Evolutionary conservation across 1,140 invertebrate genomes (phyloP).

Genomic region (Lasioglossum baleicum): DNA sequence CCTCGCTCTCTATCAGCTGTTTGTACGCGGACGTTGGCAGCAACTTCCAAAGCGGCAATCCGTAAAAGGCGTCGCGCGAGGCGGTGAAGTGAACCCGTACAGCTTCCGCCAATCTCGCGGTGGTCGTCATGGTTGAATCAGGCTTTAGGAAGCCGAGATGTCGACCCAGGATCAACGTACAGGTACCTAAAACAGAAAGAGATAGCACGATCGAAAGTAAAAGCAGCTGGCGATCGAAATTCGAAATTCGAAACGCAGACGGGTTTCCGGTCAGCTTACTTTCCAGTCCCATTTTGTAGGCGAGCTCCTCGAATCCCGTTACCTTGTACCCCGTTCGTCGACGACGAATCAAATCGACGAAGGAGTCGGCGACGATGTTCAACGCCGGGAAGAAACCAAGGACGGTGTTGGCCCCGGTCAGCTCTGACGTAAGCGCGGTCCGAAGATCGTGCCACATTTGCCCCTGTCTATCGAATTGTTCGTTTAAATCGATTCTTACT

Average conservation of each 20-base stretch:
- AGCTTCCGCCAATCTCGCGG: conserved; percentile 82
- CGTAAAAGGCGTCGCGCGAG: conserved; percentile 89
- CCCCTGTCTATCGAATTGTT: conserved; percentile 82
- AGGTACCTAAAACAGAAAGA: conserved; percentile 81
- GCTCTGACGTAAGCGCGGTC: conserved; percentile 86
- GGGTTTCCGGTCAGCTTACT: conserved; percentile 79
- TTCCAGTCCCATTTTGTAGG: conserved; percentile 89
- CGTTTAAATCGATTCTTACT: neutral
- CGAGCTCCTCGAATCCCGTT: conserved; percentile 85
- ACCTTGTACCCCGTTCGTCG: conserved; percentile 76
- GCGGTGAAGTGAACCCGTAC: conserved; percentile 88
- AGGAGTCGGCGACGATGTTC: conserved; percentile 89
- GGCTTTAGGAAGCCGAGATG: conserved; percentile 89
- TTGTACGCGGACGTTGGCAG: conserved; percentile 87
- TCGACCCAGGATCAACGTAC: conserved; percentile 87
- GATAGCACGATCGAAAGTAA: neutral
- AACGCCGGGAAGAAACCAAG: conserved; percentile 88
- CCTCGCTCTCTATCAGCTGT: conserved; percentile 87
- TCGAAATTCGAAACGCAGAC: neutral
- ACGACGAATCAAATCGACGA: conserved; percentile 84
- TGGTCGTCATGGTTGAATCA: conserved; percentile 76
- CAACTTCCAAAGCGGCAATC: conserved; percentile 91
- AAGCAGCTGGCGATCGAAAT: neutral
- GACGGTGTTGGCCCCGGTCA: conserved; percentile 89
- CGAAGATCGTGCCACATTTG: conserved; percentile 89